Conservation (phyloP, 1,140 invertebrate genomes). For the Lordiphosa mommai region DNA sequence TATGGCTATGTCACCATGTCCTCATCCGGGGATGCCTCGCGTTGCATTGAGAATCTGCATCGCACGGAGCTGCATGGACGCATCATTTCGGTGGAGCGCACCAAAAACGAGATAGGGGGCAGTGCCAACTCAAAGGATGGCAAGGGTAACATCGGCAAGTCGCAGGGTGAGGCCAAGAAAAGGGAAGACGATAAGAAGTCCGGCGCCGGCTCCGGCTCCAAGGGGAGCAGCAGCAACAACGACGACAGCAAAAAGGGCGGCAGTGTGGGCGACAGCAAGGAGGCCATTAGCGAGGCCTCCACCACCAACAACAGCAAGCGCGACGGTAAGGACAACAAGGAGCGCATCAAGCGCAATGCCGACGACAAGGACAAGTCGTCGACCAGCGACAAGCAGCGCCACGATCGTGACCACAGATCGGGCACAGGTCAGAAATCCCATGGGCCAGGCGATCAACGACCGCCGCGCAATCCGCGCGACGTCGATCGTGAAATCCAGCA, state of each 20-base stretch:
- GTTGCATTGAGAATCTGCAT: constrained; percentile 93
- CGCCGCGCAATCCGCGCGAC: constrained; percentile 54
- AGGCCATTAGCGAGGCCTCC: constrained; percentile 10
- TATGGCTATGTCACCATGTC: constrained; percentile 98
- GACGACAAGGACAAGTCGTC: constrained; percentile 54
- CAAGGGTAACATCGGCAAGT: constrained; percentile 38
- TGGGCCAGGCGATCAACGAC: constrained; percentile 27
- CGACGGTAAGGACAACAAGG: constrained; percentile 55
- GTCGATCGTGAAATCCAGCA: constrained; percentile 68
- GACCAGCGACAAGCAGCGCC: constrained; percentile 35
- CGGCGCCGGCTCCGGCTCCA: constrained; percentile 5
- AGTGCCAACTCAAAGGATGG: constrained; percentile 36
- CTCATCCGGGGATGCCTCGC: constrained; percentile 91
- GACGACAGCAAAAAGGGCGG: constrained; percentile 43
- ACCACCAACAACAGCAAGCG: constrained; percentile 35
- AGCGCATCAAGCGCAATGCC: constrained; percentile 24
- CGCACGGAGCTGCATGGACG: constrained; percentile 93
- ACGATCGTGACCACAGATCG: constrained; percentile 54
- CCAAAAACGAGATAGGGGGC: constrained; percentile 81
- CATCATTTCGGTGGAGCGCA: constrained; percentile 96
- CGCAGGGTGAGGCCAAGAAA: constrained; percentile 38
- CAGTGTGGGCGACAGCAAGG: constrained; percentile 29
- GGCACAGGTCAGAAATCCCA: constrained; percentile 34
- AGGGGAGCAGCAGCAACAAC: constrained; percentile 20
- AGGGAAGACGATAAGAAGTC: constrained; percentile 53